These are phyloP conservation scores for Tigriopus californicus DNA, from an alignment of 2,888 invertebrate species.

Conservation along the genomic window DNA sequence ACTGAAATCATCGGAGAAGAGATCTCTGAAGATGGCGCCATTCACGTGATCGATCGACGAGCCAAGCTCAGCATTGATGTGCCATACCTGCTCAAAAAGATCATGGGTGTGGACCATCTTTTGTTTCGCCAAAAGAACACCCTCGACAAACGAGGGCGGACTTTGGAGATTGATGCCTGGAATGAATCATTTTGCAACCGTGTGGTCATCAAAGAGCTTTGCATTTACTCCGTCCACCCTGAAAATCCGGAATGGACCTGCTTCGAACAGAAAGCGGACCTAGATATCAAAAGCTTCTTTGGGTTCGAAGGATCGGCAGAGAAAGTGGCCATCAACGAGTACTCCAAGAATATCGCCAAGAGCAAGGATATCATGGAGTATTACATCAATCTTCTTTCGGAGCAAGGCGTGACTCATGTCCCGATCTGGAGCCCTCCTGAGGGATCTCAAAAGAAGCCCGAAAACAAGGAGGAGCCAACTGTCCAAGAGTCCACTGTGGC, in stretches of 20 bases:
- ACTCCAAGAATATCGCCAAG: constrained; percentile 67
- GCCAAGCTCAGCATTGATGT: constrained; percentile 82
- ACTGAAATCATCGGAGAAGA: constrained; percentile 60
- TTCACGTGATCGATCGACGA: constrained; percentile 56
- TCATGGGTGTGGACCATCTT: constrained; percentile 77
- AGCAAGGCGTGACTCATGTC: constrained; percentile 49
- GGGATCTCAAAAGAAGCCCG: background rate
- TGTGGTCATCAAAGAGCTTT: constrained; percentile 68
- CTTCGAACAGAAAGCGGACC: constrained; percentile 75
- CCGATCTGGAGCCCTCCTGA: constrained; percentile 36
- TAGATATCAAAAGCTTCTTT: constrained; percentile 86
- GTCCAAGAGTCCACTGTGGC: background rate
- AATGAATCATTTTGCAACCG: constrained; percentile 75
- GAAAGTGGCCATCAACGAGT: constrained; percentile 88
- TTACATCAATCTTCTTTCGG: constrained; percentile 56
- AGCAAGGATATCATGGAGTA: constrained; percentile 83
- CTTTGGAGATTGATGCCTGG: constrained; percentile 68
- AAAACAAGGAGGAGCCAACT: background rate
- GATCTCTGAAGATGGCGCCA: constrained; percentile 53
- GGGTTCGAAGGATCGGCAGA: constrained; percentile 85
- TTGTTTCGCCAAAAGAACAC: constrained; percentile 78
- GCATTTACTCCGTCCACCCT: constrained; percentile 71
- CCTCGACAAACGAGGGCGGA: constrained; percentile 53
- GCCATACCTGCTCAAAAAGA: constrained; percentile 83
- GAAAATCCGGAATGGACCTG: constrained; percentile 88